These are phyloP conservation scores for Agelaius phoeniceus DNA, from an alignment of 2,113 vertebrate species.

Conservation along the genomic window DNA sequence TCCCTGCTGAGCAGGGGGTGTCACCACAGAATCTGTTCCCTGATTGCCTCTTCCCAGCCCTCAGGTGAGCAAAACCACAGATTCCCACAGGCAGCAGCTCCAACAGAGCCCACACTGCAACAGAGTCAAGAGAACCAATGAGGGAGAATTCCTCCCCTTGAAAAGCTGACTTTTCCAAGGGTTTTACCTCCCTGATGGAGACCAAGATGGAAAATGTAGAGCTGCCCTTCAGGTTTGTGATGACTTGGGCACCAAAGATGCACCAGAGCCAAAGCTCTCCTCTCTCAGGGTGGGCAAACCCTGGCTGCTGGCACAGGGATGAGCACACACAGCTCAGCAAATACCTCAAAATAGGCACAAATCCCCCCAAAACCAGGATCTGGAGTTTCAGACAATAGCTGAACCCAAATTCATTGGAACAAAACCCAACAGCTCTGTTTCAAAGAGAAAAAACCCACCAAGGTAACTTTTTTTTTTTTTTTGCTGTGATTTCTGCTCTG, in stretches of 20 bases:
- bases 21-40: not conserved
- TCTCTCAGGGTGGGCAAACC: not conserved
- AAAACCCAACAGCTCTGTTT: not conserved
- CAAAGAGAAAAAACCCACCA: not conserved
- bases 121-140: not conserved
- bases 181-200: not conserved
- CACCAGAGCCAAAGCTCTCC: accelerated
- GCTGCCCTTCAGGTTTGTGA: not conserved
- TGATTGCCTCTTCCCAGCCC: not conserved
- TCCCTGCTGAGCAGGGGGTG: not conserved
- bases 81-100: not conserved
- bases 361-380: not conserved
- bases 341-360: not conserved
- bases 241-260: not conserved
- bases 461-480: not conserved
- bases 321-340: not conserved
- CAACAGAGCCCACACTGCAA: not conserved
- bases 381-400: not conserved
- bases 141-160: not conserved
- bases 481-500: not conserved
- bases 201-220: not conserved
- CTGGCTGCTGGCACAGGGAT: not conserved
- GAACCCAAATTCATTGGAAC: accelerated
- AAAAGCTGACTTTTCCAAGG: not conserved
- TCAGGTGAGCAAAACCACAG: not conserved